Evolutionary conservation across 1,140 invertebrate species (phyloP), one percentile per base, ranked within the genome.

Genomic region (Euschistus heros): DNA sequence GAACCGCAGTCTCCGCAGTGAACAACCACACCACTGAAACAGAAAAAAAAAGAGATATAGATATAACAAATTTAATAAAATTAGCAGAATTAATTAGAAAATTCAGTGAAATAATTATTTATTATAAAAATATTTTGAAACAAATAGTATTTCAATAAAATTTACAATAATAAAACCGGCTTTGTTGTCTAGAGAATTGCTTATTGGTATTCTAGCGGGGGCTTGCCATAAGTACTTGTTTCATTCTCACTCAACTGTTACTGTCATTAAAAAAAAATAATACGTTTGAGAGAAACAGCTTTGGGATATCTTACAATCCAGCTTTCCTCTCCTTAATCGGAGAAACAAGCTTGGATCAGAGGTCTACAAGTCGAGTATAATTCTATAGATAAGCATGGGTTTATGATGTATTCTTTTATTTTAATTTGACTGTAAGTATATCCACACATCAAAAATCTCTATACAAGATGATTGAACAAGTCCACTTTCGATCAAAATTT

Each of bases 21-120:
- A 26, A 84, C 80, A 47, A 84, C 85, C 57, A 87, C 85, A 46
- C 86, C 86, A 79, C 86, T 88, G 79, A n/a, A 80, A 79, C n/a
- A 50, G 47, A 50, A 50, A 50, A 14, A 6, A 50, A 50, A 50
- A 50, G 2, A 6, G 1, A 50, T 50, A 20, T 13, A 50, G 5
- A 5, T 24, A 27, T 13, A 4, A 59, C 6, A 8, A 27, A 27
- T n/a, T 33, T 24, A 6, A 59, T n/a, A n/a, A 33, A 59, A 27
- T 24, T 33, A 24, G n/a, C 52, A 18, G 52, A 55, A 55, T 55
- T 10, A 24, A n/a, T 55, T 7, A 55, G 22, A n/a, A 24, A 10
- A 24, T n/a, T n/a, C n/a, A n/a, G n/a, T n/a, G n/a, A n/a, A n/a
- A 46, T 46, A 13, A 46, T 13, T 46, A 13, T n/a, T n/a, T 13